Percentiles rank a stretch among this genome's conserved stretches.
phyloP scores from a whole-genome alignment of 2,888 invertebrate genomes.

The Parascotia fuliginaria region DNA sequence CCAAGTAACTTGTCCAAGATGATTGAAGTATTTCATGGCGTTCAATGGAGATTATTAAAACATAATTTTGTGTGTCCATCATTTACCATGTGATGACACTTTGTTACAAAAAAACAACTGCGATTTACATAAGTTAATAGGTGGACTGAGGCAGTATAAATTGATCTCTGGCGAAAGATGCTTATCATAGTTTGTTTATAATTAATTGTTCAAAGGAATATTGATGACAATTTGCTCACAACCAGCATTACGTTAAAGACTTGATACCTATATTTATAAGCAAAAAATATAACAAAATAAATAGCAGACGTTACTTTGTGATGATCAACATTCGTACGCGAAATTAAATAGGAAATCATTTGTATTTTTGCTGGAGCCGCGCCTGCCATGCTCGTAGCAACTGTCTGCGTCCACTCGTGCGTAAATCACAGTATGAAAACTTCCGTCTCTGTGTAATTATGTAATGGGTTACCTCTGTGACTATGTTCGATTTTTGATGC shows the following conservation, averaged over 20 bases:
- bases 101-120: constrained; percentile 28
- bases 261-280: constrained; percentile 18
- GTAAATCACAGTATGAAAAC: constrained; percentile 63
- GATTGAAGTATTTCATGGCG: constrained; percentile 42
- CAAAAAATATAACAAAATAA: constrained; percentile 20
- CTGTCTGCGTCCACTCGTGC: constrained; percentile 55
- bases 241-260: constrained; percentile 19
- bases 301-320: constrained; percentile 13
- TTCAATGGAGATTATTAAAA: constrained; percentile 50
- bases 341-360: constrained; percentile 42
- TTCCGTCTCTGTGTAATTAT: constrained; percentile 49
- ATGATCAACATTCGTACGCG: constrained; percentile 38
- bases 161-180: constrained; percentile 38
- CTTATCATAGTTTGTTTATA: constrained; percentile 44
- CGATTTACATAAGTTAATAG: constrained; percentile 49
- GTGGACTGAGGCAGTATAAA: constrained; percentile 36
- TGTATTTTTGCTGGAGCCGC: constrained; percentile 36
- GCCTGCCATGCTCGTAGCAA: constrained; percentile 14
- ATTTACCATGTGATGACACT: constrained; percentile 42
- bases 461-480: constrained; percentile 42
- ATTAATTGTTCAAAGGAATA: constrained; percentile 45
- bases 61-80: constrained; percentile 45
- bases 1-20: constrained; percentile 42
- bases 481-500: constrained; percentile 42
- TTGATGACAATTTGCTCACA: constrained; percentile 31